phyloP scores from a whole-genome alignment of 1,140 invertebrate species.

The Cryptotermes secundus region DNA sequence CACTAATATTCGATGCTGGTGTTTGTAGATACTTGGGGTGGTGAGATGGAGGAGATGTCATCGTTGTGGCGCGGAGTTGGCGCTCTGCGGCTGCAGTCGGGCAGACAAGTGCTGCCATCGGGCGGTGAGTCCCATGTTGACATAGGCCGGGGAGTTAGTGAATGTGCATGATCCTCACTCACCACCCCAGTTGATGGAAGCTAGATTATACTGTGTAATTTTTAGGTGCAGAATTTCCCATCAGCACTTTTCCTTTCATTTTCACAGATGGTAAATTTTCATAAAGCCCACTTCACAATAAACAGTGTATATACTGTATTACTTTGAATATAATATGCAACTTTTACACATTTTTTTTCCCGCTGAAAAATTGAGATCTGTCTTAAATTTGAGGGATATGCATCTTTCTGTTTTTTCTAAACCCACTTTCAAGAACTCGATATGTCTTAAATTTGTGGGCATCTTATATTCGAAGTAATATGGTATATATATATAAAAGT shows the following conservation, averaged over 20 bases:
- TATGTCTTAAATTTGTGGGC: too few species aligned
- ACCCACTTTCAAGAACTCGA: too few species aligned
- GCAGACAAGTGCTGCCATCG: slow-evolving; percentile 12
- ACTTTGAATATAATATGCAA: too few species aligned
- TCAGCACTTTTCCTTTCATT: background rate
- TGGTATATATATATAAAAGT: too few species aligned
- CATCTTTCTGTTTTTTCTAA: too few species aligned
- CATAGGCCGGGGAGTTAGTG: background rate
- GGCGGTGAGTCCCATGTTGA: slow-evolving; percentile 5
- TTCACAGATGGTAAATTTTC: background rate
- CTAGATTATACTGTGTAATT: background rate
- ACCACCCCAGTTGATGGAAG: background rate
- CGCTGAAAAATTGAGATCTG: too few species aligned
- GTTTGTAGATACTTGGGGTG: slow-evolving; percentile 31
- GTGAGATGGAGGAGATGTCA: slow-evolving; percentile 28
- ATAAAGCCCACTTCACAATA: background rate
- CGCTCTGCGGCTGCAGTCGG: background rate
- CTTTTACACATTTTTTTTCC: too few species aligned
- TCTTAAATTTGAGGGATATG: too few species aligned
- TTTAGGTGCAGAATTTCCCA: background rate
- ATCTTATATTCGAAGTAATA: too few species aligned
- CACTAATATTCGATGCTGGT: slow-evolving; percentile 5
- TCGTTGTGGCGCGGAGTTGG: slow-evolving; percentile 7
- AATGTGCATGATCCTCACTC: background rate
- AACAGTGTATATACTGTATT: too few species aligned